Percentiles rank a stretch among this genome's conserved stretches.
These are phyloP conservation scores for Phyllostomus hastatus DNA, from an alignment of 2,113 vertebrate genomes.

Conservation along the genomic window DNA sequence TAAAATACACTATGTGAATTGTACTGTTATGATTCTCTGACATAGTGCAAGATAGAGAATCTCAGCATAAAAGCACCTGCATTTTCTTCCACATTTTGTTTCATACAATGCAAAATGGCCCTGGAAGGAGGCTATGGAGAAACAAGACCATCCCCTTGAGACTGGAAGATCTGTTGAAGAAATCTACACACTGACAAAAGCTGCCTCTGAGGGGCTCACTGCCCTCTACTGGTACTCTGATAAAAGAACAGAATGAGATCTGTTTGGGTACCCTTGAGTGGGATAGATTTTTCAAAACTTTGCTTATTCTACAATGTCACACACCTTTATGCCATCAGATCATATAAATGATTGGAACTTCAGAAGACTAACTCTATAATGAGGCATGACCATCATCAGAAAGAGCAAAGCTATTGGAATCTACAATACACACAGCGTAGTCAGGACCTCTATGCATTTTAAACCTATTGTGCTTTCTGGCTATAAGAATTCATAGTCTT, in stretches of 20 bases:
- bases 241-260: not conserved
- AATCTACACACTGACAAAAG: not conserved
- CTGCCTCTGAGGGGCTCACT: not conserved
- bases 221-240: not conserved
- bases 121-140: not conserved
- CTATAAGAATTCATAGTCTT: not conserved
- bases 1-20: not conserved
- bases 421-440: not conserved
- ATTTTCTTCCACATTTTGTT: not conserved
- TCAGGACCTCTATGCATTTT: not conserved
- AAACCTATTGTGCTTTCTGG: not conserved
- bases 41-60: not conserved
- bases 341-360: not conserved
- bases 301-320: not conserved
- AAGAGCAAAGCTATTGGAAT: not conserved
- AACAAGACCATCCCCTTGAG: not conserved
- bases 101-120: not conserved
- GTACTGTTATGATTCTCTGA: not conserved
- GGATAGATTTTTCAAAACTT: not conserved
- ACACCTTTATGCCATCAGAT: not conserved
- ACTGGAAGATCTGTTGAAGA: not conserved
- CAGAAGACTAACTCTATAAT: not conserved
- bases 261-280: not conserved
- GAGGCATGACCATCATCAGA: not conserved
- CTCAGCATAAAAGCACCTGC: not conserved